Base-by-base conservation (phyloP, 2,797 vertebrate species). In the Rhynchonycteris naso region DNA sequence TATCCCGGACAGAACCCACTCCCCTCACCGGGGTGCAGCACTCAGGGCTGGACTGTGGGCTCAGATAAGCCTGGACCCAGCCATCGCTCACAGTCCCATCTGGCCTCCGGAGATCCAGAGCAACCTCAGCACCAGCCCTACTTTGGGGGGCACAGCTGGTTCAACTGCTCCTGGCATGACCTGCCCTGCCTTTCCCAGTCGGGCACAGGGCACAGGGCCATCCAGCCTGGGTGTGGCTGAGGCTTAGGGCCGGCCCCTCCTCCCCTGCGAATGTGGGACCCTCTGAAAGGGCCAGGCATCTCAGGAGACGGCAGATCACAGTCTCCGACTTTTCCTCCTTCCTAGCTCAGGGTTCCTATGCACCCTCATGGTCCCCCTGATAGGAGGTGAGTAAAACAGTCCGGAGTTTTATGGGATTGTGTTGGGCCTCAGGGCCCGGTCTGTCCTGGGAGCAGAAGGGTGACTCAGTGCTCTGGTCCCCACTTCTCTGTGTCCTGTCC, bases 21-120 rank as follows among this genome's bases (percentile, higher is more conserved):
- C 74, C 84, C 28, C 35, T 0, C 19, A 14, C 50, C 9, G 0
- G 13, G 1, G 18, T 22, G 38, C 15, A 1, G 33, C 12, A 5
- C 88, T 65, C 68, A 5, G 2, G 0, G 21, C 52, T 1, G 52
- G 58, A 15, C 38, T 4, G 35, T 3, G 24, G 35, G 65, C 38
- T 43, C 38, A 43, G 10, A 22, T 58, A n/a, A 81, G 61, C 69
- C 69, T 24, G 6, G 47, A 65, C 15, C 35, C 13, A 3, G 10
- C 28, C 1, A 0, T 5, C 0, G 1, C 14, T 68, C 35, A 4
- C 10, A 3, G 4, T 1, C 50, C 47, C 2, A 1, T 61, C 9
- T 4, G 13, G 26, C 28, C 75, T 61, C 38, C 38, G 8, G 74
- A 28, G 61, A 21, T 10, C 2, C 47, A 68, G 30, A 56, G 30